Evolutionary conservation across 2,113 vertebrate species (phyloP).

Genomic region (Rhinolophus sinicus): DNA sequence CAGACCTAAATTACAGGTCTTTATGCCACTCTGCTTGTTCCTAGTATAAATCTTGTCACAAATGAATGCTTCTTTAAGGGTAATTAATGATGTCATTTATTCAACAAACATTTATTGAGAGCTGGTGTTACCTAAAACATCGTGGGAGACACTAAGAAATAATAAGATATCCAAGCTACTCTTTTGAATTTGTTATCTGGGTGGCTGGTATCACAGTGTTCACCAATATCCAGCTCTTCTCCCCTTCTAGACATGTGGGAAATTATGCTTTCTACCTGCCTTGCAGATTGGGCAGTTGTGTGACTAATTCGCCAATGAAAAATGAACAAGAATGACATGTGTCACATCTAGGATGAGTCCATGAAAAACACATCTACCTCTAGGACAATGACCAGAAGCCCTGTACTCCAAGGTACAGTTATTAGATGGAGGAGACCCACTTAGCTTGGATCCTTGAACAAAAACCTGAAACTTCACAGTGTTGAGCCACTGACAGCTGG

Average conservation of each 20-base stretch:
- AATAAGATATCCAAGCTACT: neutral
- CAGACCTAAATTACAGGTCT: neutral
- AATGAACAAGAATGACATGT: neutral
- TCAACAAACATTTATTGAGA: neutral
- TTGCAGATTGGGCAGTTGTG: neutral
- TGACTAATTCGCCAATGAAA: neutral
- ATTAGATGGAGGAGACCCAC: neutral
- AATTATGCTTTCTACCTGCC: neutral
- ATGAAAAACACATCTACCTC: neutral
- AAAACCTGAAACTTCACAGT: neutral
- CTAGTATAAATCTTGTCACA: neutral
- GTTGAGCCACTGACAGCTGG: neutral
- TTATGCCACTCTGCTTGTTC: neutral
- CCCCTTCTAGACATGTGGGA: neutral
- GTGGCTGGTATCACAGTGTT: neutral
- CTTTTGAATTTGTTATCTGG: neutral
- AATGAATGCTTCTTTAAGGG: constrained; percentile 19
- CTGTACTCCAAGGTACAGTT: neutral
- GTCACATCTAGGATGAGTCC: neutral
- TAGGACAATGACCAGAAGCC: neutral
- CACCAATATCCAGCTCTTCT: neutral
- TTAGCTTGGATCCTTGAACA: neutral
- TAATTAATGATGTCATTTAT: constrained; percentile 24
- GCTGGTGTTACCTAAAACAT: constrained; percentile 14
- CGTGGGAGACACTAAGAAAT: neutral